These are phyloP conservation scores for Syrrhaptes paradoxus DNA, from an alignment of 2,113 vertebrate species.

Conservation along the genomic window DNA sequence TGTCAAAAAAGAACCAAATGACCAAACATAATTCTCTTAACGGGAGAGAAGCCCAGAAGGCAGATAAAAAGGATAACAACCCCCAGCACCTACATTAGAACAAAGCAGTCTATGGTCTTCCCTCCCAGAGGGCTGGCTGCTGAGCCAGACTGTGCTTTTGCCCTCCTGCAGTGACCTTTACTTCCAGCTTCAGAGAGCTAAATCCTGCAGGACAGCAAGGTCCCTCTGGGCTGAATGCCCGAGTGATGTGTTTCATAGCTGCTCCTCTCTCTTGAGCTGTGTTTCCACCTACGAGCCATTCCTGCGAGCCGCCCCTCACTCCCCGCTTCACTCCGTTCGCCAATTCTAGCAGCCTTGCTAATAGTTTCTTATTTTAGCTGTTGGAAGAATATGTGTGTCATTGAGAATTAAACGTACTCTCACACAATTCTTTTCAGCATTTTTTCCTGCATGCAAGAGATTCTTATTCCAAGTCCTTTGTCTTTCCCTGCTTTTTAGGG, in stretches of 20 bases:
- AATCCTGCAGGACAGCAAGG: background rate
- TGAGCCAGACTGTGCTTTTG: background rate
- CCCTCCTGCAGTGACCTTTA: background rate
- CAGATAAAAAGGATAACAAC: background rate
- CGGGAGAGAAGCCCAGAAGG: background rate
- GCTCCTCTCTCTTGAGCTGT: background rate
- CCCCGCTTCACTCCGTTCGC: background rate
- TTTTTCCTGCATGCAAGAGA: background rate
- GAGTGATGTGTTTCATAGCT: background rate
- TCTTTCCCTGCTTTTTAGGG: background rate
- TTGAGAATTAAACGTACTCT: background rate
- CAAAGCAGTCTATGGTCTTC: background rate
- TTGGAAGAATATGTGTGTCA: background rate
- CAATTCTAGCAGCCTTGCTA: background rate
- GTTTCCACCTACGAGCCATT: background rate
- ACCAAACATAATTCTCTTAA: background rate
- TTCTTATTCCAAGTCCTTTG: background rate
- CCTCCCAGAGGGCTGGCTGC: background rate
- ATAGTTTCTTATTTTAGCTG: slow-evolving; percentile 2
- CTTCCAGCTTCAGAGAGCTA: background rate
- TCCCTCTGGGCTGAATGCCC: rapidly evolving
- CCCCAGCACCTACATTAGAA: background rate
- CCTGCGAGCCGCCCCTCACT: background rate
- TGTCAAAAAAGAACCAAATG: background rate
- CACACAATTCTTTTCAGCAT: background rate